Evolutionary conservation across 2,113 vertebrate genomes (phyloP), one percentile per base, ranked within the genome.

Genomic region (Oryzias woworae): DNA sequence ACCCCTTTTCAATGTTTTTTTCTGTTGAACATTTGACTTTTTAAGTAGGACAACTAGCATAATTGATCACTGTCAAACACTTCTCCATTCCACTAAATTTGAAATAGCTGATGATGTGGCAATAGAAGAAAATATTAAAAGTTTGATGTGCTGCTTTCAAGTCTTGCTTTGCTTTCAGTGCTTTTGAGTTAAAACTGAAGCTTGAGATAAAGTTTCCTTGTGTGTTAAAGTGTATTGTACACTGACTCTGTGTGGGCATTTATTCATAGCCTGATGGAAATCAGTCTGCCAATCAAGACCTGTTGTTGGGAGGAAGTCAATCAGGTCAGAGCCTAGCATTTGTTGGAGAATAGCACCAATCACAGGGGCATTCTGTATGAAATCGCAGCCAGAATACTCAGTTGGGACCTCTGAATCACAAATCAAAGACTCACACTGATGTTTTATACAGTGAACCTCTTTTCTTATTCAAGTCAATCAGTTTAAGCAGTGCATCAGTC

Each of bases 211-310:
- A 36, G 36, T 36, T 36, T 10, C 10, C 10, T 36, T 36, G 36
- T 36, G 36, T 36, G 36, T 36, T 1, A 36, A 12, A 36, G 36
- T 36, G 36, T 36, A 36, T 2, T 36, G 8, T 49, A 14, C 51
- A 45, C 13, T 2, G 50, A 36, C 47, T 51, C 6, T 43, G 15
- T 65, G 61, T 68, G 22, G 49, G 45, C n/a, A 49, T 81, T 60
- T n/a, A 69, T 58, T 56, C 23, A 7, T 26, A 23, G 43, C 51
- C 50, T 63, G 60, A 53, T 61, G 24, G 45, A 78, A 83, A 85
- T 83, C 85, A 83, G 68, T 41, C 22, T 45, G 44, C 68, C 84
- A 88, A 88, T 88, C 84, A 86, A 76, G 18, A 54, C 18, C 75
- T 72, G 73, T 84, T 88, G 77, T 86, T 80, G 66, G 54, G 67